A percentile compares a stretch with the other conserved stretches of the same genome.
Evolutionary conservation across 1,140 invertebrate genomes (phyloP).

Genomic region (Danaus plexippus): DNA sequence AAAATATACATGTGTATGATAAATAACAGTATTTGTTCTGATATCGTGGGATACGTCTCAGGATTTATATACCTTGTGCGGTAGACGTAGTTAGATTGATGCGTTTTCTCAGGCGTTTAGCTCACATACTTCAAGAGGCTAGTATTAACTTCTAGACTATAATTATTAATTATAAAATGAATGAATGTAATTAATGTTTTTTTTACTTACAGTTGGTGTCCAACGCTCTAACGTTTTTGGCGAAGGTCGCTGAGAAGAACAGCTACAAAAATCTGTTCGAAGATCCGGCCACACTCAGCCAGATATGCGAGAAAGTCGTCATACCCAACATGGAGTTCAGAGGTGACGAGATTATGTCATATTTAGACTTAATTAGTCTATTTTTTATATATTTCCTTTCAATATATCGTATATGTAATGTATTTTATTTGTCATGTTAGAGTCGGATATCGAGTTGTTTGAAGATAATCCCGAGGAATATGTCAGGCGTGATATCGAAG

Average conservation of each 20-base stretch:
- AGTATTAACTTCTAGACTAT: no score
- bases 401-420: no score
- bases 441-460: constrained; percentile 95
- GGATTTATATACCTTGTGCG: no score
- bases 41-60: no score
- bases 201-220: constrained; percentile 85
- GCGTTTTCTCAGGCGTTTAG: no score
- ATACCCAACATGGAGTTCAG: constrained; percentile 98
- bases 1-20: no score
- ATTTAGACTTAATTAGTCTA: no score
- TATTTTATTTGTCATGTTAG: constrained; percentile 69
- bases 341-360: constrained; percentile 67
- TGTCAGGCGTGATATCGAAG: constrained; percentile 96
- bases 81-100: no score
- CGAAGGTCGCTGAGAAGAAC: constrained; percentile 91
- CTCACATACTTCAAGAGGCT: no score
- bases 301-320: constrained; percentile 97
- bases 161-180: not conserved
- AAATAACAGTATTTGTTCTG: no score
- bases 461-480: constrained; percentile 99
- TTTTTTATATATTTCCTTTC: no score
- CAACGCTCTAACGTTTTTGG: constrained; percentile 95
- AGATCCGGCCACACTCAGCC: constrained; percentile 86
- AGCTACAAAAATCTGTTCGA: constrained; percentile 93
- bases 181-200: constrained; percentile 5